A percentile compares a stretch with the other conserved stretches of the same genome.
These are phyloP conservation scores for Euwallacea fornicatus DNA, from an alignment of 1,140 invertebrate species.

Conservation along the genomic window DNA sequence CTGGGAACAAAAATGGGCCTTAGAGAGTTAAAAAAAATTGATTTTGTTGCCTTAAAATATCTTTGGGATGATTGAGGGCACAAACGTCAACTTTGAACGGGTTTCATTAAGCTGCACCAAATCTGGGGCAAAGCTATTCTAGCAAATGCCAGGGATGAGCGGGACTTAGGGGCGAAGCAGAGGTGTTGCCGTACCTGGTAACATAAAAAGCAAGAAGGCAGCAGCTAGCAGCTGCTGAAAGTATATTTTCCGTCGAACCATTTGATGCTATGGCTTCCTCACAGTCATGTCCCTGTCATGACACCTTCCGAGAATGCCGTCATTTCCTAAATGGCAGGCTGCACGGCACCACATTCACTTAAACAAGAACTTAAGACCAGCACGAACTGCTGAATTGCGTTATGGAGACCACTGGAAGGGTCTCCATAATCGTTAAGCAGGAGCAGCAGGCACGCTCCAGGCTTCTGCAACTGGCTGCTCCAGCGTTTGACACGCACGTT, in stretches of 20 bases:
- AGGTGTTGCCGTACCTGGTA: conserved; percentile 6
- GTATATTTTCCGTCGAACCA: conserved; percentile 5
- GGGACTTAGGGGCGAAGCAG: background rate
- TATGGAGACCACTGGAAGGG: background rate
- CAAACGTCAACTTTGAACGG: background rate
- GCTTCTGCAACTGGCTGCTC: conserved; percentile 17
- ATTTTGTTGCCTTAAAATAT: background rate
- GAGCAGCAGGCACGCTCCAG: conserved; percentile 7
- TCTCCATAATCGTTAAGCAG: conserved; percentile 6
- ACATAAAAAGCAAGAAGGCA: conserved; percentile 9
- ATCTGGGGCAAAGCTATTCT: background rate
- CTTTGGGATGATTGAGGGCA: background rate
- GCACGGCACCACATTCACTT: conserved; percentile 6
- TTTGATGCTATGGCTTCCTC: conserved; percentile 3
- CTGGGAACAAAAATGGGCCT: too few relatives aligned
- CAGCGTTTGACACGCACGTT: conserved; percentile 16
- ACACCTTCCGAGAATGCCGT: conserved; percentile 8
- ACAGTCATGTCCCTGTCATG: conserved; percentile 6
- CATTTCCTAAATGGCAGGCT: conserved; percentile 13
- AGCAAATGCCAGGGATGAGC: background rate
- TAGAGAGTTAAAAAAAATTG: too few relatives aligned
- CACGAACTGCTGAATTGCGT: background rate
- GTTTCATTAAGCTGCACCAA: background rate
- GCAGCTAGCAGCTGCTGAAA: conserved; percentile 20
- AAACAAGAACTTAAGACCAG: background rate